Base-by-base conservation (phyloP, 2,113 vertebrate genomes). In the Calypte anna region DNA sequence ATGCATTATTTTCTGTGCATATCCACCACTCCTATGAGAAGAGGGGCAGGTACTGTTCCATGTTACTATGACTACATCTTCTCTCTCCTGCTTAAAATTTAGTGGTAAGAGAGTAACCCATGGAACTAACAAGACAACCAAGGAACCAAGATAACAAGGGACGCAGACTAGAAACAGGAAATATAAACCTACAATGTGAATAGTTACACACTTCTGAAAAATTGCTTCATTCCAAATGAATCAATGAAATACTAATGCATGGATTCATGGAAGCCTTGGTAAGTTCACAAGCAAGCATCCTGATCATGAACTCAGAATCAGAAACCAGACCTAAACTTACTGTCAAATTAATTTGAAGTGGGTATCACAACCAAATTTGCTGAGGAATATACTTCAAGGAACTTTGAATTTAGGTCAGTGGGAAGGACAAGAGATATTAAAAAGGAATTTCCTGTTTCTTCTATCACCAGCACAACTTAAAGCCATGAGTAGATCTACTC, bases 361-460 rank as follows among this genome's bases (percentile, higher is more conserved):
- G 86, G n/a, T 90, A 82, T 38, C 25, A 38, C 31, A 76, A 81
- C 43, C n/a, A 90, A 61, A 68, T 88, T 84, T 55, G 46, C 64
- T 85, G 72, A 91, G 68, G 25, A 92, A 88, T 64, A 28, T 16
- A 76, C 53, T 95, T 70, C 59, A 74, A 86, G 51, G 58, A 91
- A 68, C 75, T 75, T 88, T 82, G 31, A 43, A 81, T 90, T 88
- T 88, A 96, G 86, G 91, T 80, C 82, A 77, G 36, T 7, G 10
- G 83, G 72, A 85, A 91, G 93, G 22, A 81, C 20, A 76, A 77
- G 59, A 91, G 72, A 84, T 51, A 83, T 17, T 59, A 67, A 96
- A 92, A 78, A 68, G 33, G 31, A 24, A 44, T 66, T 87, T 90
- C 63, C 68, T 15, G 81, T 62, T 74, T 94, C 85, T 82, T 77